phyloP scores from a whole-genome alignment of 2,797 vertebrate species.

The Tarsius wallacei region DNA sequence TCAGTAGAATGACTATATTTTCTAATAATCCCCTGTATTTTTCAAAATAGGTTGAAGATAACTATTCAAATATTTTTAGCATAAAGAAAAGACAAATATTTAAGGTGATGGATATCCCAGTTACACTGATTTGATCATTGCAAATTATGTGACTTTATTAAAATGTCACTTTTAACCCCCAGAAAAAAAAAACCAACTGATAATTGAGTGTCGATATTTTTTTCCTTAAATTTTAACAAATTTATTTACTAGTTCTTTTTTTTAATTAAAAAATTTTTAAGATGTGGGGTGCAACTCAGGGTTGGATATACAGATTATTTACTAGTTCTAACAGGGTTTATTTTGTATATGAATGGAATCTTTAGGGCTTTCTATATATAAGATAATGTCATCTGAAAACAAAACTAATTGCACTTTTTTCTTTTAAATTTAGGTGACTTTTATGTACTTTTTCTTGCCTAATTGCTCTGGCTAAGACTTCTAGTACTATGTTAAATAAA shows the following conservation, averaged over 20 bases:
- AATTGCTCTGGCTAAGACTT: background rate
- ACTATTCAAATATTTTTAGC: background rate
- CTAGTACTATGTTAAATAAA: background rate
- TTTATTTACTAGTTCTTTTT: background rate
- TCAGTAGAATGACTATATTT: background rate
- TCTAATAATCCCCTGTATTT: background rate
- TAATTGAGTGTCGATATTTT: background rate
- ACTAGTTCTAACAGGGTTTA: background rate
- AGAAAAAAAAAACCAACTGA: background rate
- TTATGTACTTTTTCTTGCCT: background rate
- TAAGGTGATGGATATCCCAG: background rate
- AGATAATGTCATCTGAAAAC: background rate
- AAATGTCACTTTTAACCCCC: background rate
- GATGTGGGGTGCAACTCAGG: too few species aligned
- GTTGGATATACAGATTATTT: background rate
- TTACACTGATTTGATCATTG: background rate
- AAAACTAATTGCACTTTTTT: background rate
- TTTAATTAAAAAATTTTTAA: too few species aligned
- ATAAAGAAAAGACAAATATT: background rate
- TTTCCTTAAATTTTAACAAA: background rate
- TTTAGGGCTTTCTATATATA: background rate
- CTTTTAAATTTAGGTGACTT: background rate
- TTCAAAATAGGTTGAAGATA: background rate
- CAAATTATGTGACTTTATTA: background rate
- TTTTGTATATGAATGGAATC: background rate